Base-by-base conservation (phyloP, 2,113 vertebrate species). In the Sula dactylatra region DNA sequence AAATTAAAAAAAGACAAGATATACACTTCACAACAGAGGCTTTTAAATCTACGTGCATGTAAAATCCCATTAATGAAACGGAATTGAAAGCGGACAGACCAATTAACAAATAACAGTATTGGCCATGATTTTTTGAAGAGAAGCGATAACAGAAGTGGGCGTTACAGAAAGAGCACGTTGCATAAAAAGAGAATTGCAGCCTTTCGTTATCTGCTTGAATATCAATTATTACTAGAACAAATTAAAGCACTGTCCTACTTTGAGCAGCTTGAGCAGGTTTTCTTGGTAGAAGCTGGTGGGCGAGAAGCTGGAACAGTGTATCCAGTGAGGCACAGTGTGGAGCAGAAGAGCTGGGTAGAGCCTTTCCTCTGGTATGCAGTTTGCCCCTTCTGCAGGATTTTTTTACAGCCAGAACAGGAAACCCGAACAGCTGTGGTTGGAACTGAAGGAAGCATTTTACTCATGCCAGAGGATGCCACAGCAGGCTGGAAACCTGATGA, bases 361-460 rank as follows among this genome's bases (percentile, higher is more conserved):
- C 99, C 99, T 98, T 99, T 99, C 96, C 99, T 99, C 98, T 99
- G 99, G 98, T 99, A 99, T 8, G 99, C 99, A 2, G 99, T 99
- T 98, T 99, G 99, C 36, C 99, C 99, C 96, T 99, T 99, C 86
- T 99, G 97, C 92, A 99, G 98, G 94, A 97, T 97, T 98, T 99
- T 99, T 97, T 99, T 99, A 96, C 99, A 99, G 90, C 99, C 98
- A 54, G 98, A 98, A 94, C 99, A 99, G 95, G 98, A 98, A 97
- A 99, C 99, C 94, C 98, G 98, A 93, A 98, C 78, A 55, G 99
- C 97, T 47, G 98, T 97, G 94, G 50, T 85, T 80, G 98, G 98
- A 91, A 98, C 98, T 97, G 96, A 98, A 98, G 94, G 99, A 94
- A 97, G 96, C 96, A 98, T 97, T 98, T 97, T 98, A 93, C 95